Conservation (phyloP, 2,797 vertebrate genomes). For the Champsocephalus esox region DNA sequence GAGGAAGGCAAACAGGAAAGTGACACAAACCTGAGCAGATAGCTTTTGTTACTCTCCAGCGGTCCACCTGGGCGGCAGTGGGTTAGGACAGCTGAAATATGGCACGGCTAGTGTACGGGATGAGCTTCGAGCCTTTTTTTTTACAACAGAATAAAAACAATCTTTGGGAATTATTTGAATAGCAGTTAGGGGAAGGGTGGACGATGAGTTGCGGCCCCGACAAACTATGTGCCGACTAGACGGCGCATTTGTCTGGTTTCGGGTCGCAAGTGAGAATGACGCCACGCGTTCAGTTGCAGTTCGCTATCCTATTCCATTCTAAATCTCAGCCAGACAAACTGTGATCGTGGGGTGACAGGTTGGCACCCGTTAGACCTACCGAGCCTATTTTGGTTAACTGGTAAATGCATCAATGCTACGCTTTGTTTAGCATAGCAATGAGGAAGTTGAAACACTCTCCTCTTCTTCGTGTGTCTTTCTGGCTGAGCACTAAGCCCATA, state of each 20-base stretch:
- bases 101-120: slow-evolving; percentile 30
- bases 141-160: slow-evolving; percentile 65
- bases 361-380: slow-evolving; percentile 44
- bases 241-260: slow-evolving; percentile 54
- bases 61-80: slow-evolving; percentile 3
- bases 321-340: slow-evolving; percentile 13
- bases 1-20: slow-evolving; percentile 40
- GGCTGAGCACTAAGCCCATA: slow-evolving; percentile 47
- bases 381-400: slow-evolving; percentile 50
- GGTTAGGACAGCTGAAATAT: slow-evolving; percentile 61
- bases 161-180: slow-evolving; percentile 64
- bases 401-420: slow-evolving; percentile 62
- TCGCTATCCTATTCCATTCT: slow-evolving; percentile 33
- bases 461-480: slow-evolving; percentile 39
- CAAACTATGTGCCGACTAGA: slow-evolving; percentile 57
- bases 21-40: slow-evolving; percentile 10
- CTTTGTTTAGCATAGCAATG: slow-evolving; percentile 39
- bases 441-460: slow-evolving; percentile 57
- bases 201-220: slow-evolving; percentile 55
- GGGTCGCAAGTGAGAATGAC: slow-evolving; percentile 3
- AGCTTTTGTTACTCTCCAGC: slow-evolving; percentile 24
- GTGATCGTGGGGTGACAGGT: slow-evolving; percentile 42
- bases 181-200: slow-evolving; percentile 59
- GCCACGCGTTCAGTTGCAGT: slow-evolving; percentile 20
- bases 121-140: slow-evolving; percentile 32